These are phyloP conservation scores for Mylabris sibirica DNA, from an alignment of 2,888 invertebrate genomes.

Conservation along the genomic window DNA sequence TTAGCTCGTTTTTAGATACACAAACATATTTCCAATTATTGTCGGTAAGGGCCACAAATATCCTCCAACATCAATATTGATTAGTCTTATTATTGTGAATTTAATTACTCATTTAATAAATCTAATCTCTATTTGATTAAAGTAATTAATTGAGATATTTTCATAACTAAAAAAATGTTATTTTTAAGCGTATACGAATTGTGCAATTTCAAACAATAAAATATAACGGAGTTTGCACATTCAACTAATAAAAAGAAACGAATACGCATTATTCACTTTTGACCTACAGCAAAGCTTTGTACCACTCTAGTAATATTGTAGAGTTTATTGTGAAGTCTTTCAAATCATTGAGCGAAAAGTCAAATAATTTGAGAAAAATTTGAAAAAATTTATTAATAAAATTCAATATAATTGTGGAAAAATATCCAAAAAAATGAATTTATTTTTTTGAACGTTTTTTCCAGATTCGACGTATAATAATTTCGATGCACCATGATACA, in stretches of 20 bases:
- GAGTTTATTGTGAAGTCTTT: background rate
- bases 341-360: background rate
- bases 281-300: background rate
- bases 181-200: background rate
- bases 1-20: background rate
- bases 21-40: background rate
- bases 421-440: background rate
- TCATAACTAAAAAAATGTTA: background rate
- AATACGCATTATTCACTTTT: conserved; percentile 20
- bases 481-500: conserved; percentile 69
- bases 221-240: background rate
- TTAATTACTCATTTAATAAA: background rate
- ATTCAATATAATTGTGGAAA: background rate
- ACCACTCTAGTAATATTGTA: background rate
- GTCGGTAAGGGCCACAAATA: background rate
- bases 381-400: background rate
- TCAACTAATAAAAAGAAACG: conserved; percentile 16
- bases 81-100: too few relatives aligned
- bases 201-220: conserved; percentile 7
- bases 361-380: too few relatives aligned
- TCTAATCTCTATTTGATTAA: background rate
- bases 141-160: background rate
- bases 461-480: conserved; percentile 42
- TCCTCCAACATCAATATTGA: background rate
- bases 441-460: too few relatives aligned